These are phyloP conservation scores for Tiliqua scincoides DNA, from an alignment of 2,113 vertebrate species.

Conservation along the genomic window DNA sequence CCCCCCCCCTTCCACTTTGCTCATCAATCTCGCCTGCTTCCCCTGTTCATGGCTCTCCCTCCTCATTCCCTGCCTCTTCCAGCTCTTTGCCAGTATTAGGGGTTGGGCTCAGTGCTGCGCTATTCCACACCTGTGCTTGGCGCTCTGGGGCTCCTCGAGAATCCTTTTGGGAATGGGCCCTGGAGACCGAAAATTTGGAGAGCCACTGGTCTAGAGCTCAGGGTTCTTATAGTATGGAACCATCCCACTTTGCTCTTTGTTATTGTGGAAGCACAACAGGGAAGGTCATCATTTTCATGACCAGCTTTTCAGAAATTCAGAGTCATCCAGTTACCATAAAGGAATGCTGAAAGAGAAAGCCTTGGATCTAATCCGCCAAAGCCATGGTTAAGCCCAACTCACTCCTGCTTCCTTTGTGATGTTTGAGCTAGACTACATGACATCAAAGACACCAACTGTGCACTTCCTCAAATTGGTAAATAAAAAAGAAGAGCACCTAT, in stretches of 20 bases:
- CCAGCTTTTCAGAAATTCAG: no score
- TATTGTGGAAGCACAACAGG: neutral
- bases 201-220: neutral
- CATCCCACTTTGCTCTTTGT: neutral
- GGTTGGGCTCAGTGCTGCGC: no score
- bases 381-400: neutral
- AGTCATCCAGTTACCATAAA: neutral
- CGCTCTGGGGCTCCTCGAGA: no score
- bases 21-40: no score
- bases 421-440: neutral
- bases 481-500: neutral
- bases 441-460: neutral
- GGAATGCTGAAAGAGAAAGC: neutral
- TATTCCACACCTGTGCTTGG: no score
- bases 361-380: neutral
- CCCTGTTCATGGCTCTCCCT: no score
- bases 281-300: neutral
- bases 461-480: neutral
- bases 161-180: no score
- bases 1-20: no score
- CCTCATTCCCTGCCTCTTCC: no score
- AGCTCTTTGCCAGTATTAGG: no score
- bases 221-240: neutral
- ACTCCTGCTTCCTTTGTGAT: no score
- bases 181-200: no score